Base-by-base conservation (phyloP, 2,888 invertebrate species). In the Buathra laborator region DNA sequence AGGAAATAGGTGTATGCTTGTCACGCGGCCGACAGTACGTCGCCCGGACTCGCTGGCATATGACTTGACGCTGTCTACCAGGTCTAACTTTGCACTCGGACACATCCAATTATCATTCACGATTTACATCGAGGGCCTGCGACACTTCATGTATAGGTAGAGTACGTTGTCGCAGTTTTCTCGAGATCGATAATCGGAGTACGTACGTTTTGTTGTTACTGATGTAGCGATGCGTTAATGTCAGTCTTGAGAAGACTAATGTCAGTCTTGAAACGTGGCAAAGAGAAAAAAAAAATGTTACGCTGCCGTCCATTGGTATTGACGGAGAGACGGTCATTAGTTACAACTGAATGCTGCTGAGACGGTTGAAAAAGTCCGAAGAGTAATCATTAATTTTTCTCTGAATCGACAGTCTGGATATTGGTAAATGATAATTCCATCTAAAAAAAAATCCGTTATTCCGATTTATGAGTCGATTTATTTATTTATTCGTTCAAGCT, bases 71-170 rank as follows among this genome's bases (percentile, higher is more conserved):
- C 3, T 74, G 48, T 44, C 43, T 62, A 44, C 46, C 37, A 43
- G 7, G 59, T 72, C 74, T 64, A 62, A 56, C 67, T 48, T 71
- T 70, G 77, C 68, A 83, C 87, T 86, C 62, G 78, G 81, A 84
- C 86, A 87, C 85, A 87, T 86, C 82, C 85, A 83, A 86, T 88
- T 83, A 88, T 87, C 86, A 84, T 85, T 86, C 64, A 59, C 68
- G 70, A 86, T 86, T 87, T 84, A 84, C 83, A 81, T 79, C 59
- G 62, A 29, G 59, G 24, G 53, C 53, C 67, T 74, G 24, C 74
- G 51, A 79, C 59, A 46, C 44, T 44, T 64, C n/a, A 62, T 79
- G 12, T 37, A 74, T 9, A 46, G 37, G 19, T 29, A 44, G 12
- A 48, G 44, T 67, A 19, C 46, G 29, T 51, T 59, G 12, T 37